Evolutionary conservation across 2,797 vertebrate species (phyloP), one percentile per base, ranked within the genome.

Genomic region (Novumbra hubbsi): DNA sequence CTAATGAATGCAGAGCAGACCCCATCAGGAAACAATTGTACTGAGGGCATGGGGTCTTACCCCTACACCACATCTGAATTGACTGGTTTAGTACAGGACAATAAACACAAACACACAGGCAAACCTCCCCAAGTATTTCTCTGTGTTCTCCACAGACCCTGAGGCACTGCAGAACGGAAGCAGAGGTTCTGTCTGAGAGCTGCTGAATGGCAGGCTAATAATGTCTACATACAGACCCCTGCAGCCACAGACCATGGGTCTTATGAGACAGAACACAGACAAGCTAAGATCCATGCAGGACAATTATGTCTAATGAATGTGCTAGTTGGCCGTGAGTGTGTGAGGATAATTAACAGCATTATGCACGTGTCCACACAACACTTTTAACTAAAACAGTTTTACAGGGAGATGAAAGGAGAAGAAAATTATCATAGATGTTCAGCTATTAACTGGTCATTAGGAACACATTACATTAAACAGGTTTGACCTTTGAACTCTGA

Each of bases 371-470:
- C 4, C 52, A 57, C 52, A 57, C 52, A 57, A 63, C 62, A 63
- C 24, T 2, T 11, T 60, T 45, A 57, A 17, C 52, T 57, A 8
- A 57, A 57, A 57, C 52, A 57, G 87, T 81, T 76, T 87, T 71
- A 66, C 48, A 69, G 70, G 76, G 73, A 84, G 86, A 87, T 84
- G 74, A 88, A 81, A 88, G 82, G 71, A 77, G 80, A 80, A 80
- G 80, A 86, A 80, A 85, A 78, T 63, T 41, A 85, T 80, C 78
- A 71, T 68, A 79, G 87, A 84, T 84, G 87, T 88, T 89, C 83
- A 82, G 85, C 88, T 79, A 88, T 91, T 91, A 90, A 85, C 85
- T 81, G 70, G 77, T 84, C 86, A 91, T 92, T 92, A 90, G 79
- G 81, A 89, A 89, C 85, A 84, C 87, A 92, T 91, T 90, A 90